A percentile compares a stretch with the other conserved stretches of the same genome.
phyloP scores from a whole-genome alignment of 2,113 vertebrate species.

The Strigops habroptila region DNA sequence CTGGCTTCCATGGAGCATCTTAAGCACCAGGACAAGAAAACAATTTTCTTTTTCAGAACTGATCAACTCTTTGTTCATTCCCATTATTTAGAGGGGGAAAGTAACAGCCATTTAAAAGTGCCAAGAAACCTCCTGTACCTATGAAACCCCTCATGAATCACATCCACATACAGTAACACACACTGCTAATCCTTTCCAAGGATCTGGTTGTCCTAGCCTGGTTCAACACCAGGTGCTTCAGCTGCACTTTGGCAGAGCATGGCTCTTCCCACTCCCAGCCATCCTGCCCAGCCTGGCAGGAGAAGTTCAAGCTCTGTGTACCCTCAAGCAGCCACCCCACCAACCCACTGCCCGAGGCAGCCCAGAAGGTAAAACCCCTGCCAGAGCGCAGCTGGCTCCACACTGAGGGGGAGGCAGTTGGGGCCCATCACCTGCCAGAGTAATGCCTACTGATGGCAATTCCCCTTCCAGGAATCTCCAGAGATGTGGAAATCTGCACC shows the following conservation, averaged over 20 bases:
- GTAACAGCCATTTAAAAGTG: not conserved
- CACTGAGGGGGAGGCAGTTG: not conserved
- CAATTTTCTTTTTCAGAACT: not conserved
- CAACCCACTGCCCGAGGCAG: not conserved
- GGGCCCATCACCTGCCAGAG: accelerated
- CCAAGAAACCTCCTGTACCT: not conserved
- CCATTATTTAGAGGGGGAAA: not conserved
- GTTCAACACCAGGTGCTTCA: not conserved
- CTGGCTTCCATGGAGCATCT: not conserved
- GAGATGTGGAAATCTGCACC: not conserved
- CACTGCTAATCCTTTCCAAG: not conserved
- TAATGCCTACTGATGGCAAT: too few species aligned
- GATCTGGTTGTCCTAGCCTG: too few species aligned
- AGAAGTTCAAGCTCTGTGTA: not conserved
- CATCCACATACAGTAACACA: not conserved
- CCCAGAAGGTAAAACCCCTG: not conserved
- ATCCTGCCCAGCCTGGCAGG: not conserved
- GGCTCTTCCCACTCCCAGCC: not conserved
- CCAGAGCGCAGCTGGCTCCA: not conserved
- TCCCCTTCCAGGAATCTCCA: not conserved
- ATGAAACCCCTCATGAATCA: not conserved
- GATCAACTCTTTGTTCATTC: not conserved
- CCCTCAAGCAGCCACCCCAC: not conserved
- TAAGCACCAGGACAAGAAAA: not conserved
- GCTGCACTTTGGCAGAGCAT: not conserved